Base-by-base conservation (phyloP, 2,888 invertebrate genomes). In the Tolmerus cingulatus region DNA sequence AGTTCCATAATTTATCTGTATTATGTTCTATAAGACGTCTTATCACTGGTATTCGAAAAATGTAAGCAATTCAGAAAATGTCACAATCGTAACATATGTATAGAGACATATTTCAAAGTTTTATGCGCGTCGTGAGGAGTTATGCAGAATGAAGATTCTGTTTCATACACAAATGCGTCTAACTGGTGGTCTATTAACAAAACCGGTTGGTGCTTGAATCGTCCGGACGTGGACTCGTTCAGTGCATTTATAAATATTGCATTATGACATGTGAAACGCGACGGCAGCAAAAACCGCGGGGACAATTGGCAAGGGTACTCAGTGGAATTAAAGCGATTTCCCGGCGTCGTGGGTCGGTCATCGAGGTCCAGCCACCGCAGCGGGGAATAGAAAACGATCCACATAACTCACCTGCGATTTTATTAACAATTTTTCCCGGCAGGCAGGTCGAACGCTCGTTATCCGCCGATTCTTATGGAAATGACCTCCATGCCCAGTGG, bases 381-480 rank as follows among this genome's bases (percentile, higher is more conserved):
- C 66, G 27, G 3, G 12, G 23, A 66, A 66, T 66, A 66, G 66
- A 37, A 57, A 82, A 57, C 34, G 82, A 16, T 57, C 82, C 57
- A 57, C 57, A 37, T 82, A 82, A 82, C 19, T 57, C 19, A 82
- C n/a, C 46, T 23, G 81, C 34, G 23, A 30, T 51, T 51, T 37
- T 51, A 81, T 51, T 82, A 82, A 37, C 30, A 66, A 82, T 82
- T 85, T 74, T 74, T 82, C 43, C 43, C 74, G 66, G 66, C 66
- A 66, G 23, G 27, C 57, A 23, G 57, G 57, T 74, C 40, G 74
- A 43, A 85, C 23, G 74, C 27, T 46, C 46, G 74, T 74, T 85
- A 85, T 46, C 30, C 40, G 12, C 2, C 85, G 27, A 85, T 85
- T 85, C 85, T 85, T 74, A 85, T 85, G 85, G 14, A 85, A 74